Conservation (phyloP, 2,797 vertebrate species). For the Protosalanx chinensis region DNA sequence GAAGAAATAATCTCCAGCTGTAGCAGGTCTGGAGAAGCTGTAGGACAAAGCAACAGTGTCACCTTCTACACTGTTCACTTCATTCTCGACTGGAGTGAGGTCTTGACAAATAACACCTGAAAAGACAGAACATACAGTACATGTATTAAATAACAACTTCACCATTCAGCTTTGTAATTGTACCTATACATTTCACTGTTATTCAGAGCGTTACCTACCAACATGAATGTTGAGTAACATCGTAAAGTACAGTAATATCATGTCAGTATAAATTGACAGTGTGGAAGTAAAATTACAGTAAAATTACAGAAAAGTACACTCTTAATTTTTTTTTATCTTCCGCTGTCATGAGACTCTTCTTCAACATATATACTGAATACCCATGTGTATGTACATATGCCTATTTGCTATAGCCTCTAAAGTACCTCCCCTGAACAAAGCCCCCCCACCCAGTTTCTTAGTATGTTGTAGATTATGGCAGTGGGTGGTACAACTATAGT, state of each 20-base stretch:
- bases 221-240: not conserved
- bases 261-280: not conserved
- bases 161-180: not conserved
- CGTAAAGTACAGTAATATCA: not conserved
- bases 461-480: not conserved
- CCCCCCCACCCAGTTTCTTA: not conserved
- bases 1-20: not conserved
- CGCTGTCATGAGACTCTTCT: too few relatives aligned
- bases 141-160: too few relatives aligned
- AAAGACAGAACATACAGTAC: not conserved
- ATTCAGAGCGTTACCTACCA: not conserved
- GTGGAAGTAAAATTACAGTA: too few relatives aligned
- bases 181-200: not conserved
- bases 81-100: not conserved
- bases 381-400: too few relatives aligned
- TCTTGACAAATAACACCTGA: not conserved
- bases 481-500: not conserved
- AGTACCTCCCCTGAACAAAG: not conserved
- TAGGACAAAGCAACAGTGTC: constrained; percentile 8
- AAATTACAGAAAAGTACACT: too few relatives aligned
- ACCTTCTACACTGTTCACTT: not conserved
- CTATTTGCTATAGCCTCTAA: not conserved
- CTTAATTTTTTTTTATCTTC: too few relatives aligned
- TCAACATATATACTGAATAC: too few relatives aligned
- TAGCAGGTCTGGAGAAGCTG: not conserved